A percentile compares a stretch with the other conserved stretches of the same genome.
These are phyloP conservation scores for Poecilobothrus nobilitatus DNA, from an alignment of 2,888 invertebrate species.

Conservation along the genomic window DNA sequence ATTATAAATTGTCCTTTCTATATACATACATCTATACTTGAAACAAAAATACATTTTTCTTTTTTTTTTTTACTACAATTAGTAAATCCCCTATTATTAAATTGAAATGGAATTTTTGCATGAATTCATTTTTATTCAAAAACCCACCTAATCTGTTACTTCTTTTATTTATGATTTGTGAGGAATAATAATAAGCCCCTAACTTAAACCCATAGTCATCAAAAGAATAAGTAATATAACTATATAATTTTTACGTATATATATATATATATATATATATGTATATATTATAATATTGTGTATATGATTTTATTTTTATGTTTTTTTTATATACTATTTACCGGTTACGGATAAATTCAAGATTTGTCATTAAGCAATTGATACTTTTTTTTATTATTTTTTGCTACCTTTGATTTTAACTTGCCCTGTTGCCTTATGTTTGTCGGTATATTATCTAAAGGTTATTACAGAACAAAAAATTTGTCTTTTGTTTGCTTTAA, in stretches of 20 bases:
- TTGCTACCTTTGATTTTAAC: neutral
- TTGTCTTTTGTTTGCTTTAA: neutral
- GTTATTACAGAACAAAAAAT: neutral
- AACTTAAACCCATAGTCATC: neutral
- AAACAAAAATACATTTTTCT: too few relatives aligned
- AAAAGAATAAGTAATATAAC: too few relatives aligned
- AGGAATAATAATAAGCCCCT: neutral
- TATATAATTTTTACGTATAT: too few relatives aligned
- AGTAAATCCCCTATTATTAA: too few relatives aligned
- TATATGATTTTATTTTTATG: neutral
- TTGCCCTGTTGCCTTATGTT: neutral
- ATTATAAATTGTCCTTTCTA: neutral
- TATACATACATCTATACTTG: too few relatives aligned
- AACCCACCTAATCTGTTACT: conserved; percentile 6
- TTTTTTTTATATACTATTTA: neutral
- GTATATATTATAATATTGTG: too few relatives aligned
- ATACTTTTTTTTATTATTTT: neutral
- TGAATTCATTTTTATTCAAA: neutral
- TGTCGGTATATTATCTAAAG: too few relatives aligned
- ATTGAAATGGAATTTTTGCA: neutral
- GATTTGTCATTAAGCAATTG: conserved; percentile 6
- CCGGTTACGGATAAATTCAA: neutral
- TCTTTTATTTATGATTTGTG: neutral
- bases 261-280: too few relatives aligned
- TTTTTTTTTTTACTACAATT: too few relatives aligned